Evolutionary conservation across 1,140 invertebrate species (phyloP).

Genomic region (Gonatopus flavifemur): DNA sequence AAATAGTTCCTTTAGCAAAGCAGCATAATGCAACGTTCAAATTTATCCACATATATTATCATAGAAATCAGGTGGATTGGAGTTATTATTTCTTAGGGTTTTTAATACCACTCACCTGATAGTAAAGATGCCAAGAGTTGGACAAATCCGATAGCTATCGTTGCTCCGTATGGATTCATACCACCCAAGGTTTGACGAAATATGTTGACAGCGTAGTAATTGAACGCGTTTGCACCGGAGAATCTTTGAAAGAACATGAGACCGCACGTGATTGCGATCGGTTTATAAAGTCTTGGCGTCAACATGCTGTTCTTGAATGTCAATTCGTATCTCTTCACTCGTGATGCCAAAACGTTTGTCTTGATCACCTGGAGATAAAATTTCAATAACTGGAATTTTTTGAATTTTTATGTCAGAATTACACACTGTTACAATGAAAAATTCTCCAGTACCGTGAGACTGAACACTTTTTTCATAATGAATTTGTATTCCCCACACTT

Average conservation of each 20-base stretch:
- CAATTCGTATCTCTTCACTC: slow-evolving; percentile 52
- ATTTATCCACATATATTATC: too few species aligned
- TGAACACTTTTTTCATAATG: background rate
- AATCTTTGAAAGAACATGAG: slow-evolving; percentile 85
- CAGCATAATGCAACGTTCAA: too few species aligned
- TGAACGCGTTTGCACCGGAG: slow-evolving; percentile 79
- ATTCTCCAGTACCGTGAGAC: background rate
- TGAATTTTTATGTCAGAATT: too few species aligned
- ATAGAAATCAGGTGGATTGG: too few species aligned
- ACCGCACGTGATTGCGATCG: slow-evolving; percentile 77
- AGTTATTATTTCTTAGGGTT: too few species aligned
- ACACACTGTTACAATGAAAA: background rate
- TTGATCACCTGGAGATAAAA: slow-evolving; percentile 46
- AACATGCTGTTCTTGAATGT: slow-evolving; percentile 58
- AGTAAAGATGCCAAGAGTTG: slow-evolving; percentile 76
- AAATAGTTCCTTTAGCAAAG: too few species aligned
- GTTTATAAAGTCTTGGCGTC: slow-evolving; percentile 64
- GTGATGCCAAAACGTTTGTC: slow-evolving; percentile 52
- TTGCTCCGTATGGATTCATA: slow-evolving; percentile 80
- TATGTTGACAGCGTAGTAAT: slow-evolving; percentile 79
- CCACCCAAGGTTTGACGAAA: slow-evolving; percentile 76
- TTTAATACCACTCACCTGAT: too few species aligned
- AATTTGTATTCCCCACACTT: too few species aligned
- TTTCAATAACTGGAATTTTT: too few species aligned
- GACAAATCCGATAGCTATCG: slow-evolving; percentile 76